Percentiles rank a stretch among this genome's conserved stretches.
phyloP scores from a whole-genome alignment of 2,888 invertebrate species.

The Cryptus armator region DNA sequence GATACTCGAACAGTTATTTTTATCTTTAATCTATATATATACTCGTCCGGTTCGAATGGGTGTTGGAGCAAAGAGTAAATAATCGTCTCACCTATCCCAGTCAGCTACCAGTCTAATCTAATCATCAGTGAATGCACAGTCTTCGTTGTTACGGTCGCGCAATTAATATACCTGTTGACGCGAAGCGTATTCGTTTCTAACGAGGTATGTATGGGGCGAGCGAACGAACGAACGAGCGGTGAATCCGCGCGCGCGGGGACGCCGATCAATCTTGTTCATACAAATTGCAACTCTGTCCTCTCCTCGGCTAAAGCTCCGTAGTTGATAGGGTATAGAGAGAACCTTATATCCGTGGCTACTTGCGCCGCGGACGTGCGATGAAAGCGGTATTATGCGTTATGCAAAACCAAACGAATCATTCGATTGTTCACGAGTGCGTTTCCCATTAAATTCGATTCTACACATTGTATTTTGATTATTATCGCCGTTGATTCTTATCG shows the following conservation, averaged over 20 bases:
- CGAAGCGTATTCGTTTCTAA: slow-evolving; percentile 50
- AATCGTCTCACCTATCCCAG: slow-evolving; percentile 42
- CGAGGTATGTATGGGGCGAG: slow-evolving; percentile 45
- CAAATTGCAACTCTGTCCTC: slow-evolving; percentile 61
- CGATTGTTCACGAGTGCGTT: slow-evolving; percentile 19
- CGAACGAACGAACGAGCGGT: slow-evolving; percentile 3
- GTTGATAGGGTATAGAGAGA: neutral
- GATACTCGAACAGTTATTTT: slow-evolving; percentile 23
- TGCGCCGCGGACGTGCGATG: slow-evolving; percentile 4
- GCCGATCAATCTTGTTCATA: slow-evolving; percentile 64
- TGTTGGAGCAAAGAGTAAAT: slow-evolving; percentile 2
- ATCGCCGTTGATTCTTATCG: too few species aligned
- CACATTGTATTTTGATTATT: neutral
- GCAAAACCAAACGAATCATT: slow-evolving; percentile 31
- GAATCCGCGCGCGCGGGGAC: neutral
- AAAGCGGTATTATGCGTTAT: slow-evolving; percentile 38
- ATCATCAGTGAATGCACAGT: slow-evolving; percentile 50
- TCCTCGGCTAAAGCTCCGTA: neutral
- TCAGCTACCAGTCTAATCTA: slow-evolving; percentile 35
- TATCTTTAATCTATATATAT: slow-evolving; percentile 34
- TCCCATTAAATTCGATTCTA: slow-evolving; percentile 20
- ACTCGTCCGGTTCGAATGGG: slow-evolving; percentile 24
- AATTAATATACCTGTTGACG: slow-evolving; percentile 65
- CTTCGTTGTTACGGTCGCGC: slow-evolving; percentile 37
- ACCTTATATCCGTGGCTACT: slow-evolving; percentile 1